These are phyloP conservation scores for Contarinia nasturtii DNA, from an alignment of 1,140 invertebrate species.

Conservation along the genomic window DNA sequence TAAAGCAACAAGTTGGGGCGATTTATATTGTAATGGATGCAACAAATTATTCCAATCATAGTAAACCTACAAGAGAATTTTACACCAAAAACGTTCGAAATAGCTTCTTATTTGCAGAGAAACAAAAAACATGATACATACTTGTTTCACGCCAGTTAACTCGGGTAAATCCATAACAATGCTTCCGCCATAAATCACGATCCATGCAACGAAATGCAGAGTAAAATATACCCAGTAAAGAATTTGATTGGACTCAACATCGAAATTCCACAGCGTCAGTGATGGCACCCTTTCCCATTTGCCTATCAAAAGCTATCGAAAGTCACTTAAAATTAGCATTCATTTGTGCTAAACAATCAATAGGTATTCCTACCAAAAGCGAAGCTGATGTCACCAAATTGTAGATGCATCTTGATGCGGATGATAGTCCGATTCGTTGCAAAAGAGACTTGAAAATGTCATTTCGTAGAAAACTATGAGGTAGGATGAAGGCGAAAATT, in stretches of 20 bases:
- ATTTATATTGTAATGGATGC: constrained; percentile 14
- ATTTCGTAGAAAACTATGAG: constrained; percentile 30
- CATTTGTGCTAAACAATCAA: no score
- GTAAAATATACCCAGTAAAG: constrained; percentile 26
- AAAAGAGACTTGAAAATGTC: constrained; percentile 22
- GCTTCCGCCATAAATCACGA: constrained; percentile 37
- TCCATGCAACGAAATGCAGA: constrained; percentile 33
- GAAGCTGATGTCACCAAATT: constrained; percentile 24
- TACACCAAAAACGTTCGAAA: no score
- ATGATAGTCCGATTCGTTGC: constrained; percentile 19
- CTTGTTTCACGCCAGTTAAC: constrained; percentile 36
- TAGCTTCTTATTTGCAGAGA: neutral
- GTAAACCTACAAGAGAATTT: constrained; percentile 13
- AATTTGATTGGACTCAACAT: constrained; percentile 19
- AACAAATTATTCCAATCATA: constrained; percentile 13
- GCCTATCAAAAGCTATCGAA: constrained; percentile 19
- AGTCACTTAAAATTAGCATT: constrained; percentile 10
- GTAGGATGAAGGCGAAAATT: constrained; percentile 27
- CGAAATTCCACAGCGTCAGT: constrained; percentile 27
- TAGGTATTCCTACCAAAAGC: constrained; percentile 22
- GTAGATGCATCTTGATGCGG: constrained; percentile 29
- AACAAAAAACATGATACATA: constrained; percentile 7
- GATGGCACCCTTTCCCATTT: constrained; percentile 26
- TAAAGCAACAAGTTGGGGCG: constrained; percentile 13
- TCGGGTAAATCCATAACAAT: constrained; percentile 40